A percentile compares a stretch with the other conserved stretches of the same genome.
Conservation (phyloP, 1,140 invertebrate genomes). For the Cecropterus lyciades region DNA sequence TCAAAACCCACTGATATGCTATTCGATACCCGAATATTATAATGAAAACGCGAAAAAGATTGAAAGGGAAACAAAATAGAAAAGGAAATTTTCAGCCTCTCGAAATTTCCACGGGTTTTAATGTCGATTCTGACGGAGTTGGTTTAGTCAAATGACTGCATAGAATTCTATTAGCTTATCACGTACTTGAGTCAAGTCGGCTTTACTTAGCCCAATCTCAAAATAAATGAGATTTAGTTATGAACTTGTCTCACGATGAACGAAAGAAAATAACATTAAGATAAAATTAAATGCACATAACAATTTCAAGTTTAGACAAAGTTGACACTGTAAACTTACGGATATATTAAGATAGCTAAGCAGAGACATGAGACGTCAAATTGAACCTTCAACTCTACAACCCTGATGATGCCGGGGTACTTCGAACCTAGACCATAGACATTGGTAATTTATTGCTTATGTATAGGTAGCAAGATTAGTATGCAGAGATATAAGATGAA, state of each 20-base stretch:
- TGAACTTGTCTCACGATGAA: neutral
- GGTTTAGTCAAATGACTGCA: slow-evolving; percentile 37
- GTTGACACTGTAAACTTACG: too few species aligned
- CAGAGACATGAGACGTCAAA: too few species aligned
- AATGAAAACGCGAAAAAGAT: slow-evolving; percentile 27
- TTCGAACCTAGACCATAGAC: too few species aligned
- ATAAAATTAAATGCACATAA: too few species aligned
- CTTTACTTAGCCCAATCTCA: slow-evolving; percentile 21
- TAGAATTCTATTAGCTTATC: slow-evolving; percentile 34
- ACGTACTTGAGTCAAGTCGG: slow-evolving; percentile 17
- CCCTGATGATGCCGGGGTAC: too few species aligned
- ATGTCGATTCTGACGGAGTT: slow-evolving; percentile 34
- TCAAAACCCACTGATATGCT: slow-evolving; percentile 28
- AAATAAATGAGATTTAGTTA: slow-evolving; percentile 17
- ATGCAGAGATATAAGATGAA: too few species aligned
- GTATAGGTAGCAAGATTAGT: too few species aligned
- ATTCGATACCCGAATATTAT: slow-evolving; percentile 26
- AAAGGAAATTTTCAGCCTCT: slow-evolving; percentile 19
- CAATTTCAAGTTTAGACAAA: too few species aligned
- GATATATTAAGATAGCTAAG: too few species aligned
- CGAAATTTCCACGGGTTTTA: slow-evolving; percentile 29
- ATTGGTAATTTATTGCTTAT: too few species aligned
- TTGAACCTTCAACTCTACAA: too few species aligned
- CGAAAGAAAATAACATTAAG: neutral
- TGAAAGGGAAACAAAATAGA: slow-evolving; percentile 34